Evolutionary conservation across 2,888 invertebrate species (phyloP).

Genomic region (Lasioglossum malachurum): DNA sequence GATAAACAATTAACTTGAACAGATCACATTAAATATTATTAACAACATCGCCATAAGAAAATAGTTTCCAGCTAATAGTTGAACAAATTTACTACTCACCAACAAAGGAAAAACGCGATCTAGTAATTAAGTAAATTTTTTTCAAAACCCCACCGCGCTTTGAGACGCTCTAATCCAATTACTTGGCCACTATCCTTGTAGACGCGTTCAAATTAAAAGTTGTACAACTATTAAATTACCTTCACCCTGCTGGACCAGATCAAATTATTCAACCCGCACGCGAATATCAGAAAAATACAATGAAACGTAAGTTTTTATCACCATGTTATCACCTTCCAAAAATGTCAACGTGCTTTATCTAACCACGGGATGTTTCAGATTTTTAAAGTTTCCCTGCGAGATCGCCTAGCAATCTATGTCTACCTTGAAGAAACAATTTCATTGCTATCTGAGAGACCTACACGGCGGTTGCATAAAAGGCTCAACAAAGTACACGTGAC

Average conservation of each 20-base stretch:
- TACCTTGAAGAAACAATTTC: neutral
- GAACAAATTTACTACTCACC: neutral
- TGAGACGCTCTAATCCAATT: neutral
- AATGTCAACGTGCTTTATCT: neutral
- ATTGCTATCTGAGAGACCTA: neutral
- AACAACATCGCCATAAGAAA: neutral
- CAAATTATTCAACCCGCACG: neutral
- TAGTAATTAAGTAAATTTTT: neutral
- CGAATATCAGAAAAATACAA: neutral
- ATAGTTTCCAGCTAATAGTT: neutral
- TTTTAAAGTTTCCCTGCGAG: neutral
- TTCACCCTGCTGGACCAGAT: neutral
- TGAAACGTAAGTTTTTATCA: neutral
- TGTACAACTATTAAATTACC: neutral
- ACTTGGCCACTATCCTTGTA: neutral
- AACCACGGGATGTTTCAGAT: neutral
- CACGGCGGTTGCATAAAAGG: neutral
- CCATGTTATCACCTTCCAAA: neutral
- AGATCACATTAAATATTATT: neutral
- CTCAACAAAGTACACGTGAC: slow-evolving; percentile 27
- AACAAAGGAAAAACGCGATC: neutral
- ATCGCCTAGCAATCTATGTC: neutral
- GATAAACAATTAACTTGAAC: neutral
- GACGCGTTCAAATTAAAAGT: neutral
- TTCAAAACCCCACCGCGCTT: neutral